Percentiles rank a stretch among this genome's conserved stretches.
These are phyloP conservation scores for Champsocephalus esox DNA, from an alignment of 2,797 vertebrate species.

Conservation along the genomic window DNA sequence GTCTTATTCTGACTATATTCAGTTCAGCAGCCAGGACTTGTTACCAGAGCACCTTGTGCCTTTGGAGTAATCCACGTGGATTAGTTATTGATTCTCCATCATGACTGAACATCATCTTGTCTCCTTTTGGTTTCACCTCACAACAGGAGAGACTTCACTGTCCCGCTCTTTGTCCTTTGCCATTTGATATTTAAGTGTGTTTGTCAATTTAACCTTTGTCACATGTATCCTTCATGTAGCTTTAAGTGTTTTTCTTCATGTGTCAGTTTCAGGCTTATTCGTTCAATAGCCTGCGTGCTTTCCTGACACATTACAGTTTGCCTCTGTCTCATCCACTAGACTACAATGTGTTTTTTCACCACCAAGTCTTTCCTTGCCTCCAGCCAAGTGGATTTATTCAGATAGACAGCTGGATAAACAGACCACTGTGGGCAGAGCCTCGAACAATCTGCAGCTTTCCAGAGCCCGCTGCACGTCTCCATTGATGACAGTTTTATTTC, in stretches of 20 bases:
- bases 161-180: constrained; percentile 19
- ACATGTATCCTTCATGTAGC: constrained; percentile 26
- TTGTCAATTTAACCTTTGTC: background rate
- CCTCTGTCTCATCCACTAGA: constrained; percentile 49
- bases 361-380: constrained; percentile 50
- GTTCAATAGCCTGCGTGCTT: constrained; percentile 37
- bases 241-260: constrained; percentile 19
- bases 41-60: constrained; percentile 48
- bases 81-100: constrained; percentile 71
- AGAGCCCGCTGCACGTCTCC: constrained; percentile 35
- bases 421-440: constrained; percentile 57
- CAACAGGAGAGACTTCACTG: constrained; percentile 34
- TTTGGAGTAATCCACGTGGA: constrained; percentile 70
- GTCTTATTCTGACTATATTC: constrained; percentile 30
- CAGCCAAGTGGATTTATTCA: constrained; percentile 72
- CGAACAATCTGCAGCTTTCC: constrained; percentile 39
- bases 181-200: background rate
- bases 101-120: constrained; percentile 64
- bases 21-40: constrained; percentile 13
- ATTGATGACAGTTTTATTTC: constrained; percentile 56
- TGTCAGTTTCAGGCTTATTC: constrained; percentile 42
- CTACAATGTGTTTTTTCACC: constrained; percentile 38
- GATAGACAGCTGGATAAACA: constrained; percentile 80
- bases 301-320: constrained; percentile 45
- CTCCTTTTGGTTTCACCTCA: constrained; percentile 58